These are phyloP conservation scores for Paradoxurus hermaphroditus DNA, from an alignment of 2,113 vertebrate species.

Conservation along the genomic window DNA sequence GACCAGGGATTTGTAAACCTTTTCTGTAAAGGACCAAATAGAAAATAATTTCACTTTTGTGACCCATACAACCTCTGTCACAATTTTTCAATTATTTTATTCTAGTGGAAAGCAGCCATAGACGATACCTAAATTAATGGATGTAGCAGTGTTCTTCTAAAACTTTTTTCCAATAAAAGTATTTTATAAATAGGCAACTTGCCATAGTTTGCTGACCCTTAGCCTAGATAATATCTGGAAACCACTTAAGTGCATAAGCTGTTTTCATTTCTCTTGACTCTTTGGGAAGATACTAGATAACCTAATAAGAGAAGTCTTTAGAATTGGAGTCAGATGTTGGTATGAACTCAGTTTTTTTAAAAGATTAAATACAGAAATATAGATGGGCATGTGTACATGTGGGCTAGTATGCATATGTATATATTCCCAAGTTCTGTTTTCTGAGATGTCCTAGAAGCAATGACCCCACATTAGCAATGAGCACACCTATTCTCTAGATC, in stretches of 20 bases:
- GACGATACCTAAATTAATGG: neutral
- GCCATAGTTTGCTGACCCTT: neutral
- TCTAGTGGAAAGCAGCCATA: neutral
- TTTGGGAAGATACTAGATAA: neutral
- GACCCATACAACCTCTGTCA: neutral
- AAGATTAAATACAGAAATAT: neutral
- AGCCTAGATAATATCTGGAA: neutral
- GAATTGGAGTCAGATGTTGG: neutral
- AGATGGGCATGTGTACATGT: neutral
- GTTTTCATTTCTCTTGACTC: neutral
- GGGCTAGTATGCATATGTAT: too few species aligned
- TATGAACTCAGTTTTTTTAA: neutral
- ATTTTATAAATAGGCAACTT: neutral
- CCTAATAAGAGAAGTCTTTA: neutral
- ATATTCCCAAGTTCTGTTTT: neutral
- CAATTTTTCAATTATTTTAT: neutral
- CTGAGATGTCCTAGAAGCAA: neutral
- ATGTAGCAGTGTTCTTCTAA: neutral
- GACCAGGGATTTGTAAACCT: neutral
- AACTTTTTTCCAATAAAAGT: neutral
- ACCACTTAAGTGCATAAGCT: neutral
- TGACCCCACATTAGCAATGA: neutral
- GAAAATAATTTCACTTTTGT: constrained; percentile 7
- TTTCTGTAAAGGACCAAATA: neutral
- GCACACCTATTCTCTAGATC: neutral